Conservation (phyloP, 1,140 invertebrate genomes). For the Trichonephila clavipes region DNA sequence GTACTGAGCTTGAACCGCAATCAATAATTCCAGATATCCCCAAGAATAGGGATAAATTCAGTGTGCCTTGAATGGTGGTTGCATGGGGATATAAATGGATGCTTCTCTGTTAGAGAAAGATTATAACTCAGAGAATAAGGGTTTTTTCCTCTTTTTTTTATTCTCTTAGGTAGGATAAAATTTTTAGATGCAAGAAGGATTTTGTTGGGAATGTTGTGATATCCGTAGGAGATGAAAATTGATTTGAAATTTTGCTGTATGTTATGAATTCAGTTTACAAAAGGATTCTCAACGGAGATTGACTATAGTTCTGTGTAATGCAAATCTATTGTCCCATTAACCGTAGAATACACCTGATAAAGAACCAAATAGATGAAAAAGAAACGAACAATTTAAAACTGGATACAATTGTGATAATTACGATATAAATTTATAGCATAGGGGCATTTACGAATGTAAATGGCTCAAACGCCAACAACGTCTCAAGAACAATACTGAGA, state of each 20-base stretch:
- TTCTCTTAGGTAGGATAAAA: not conserved
- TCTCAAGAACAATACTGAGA: no score
- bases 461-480: no score
- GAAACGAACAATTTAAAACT: no score
- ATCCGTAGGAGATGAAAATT: not conserved
- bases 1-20: not conserved
- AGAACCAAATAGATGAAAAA: no score
- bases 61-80: not conserved
- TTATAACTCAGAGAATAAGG: not conserved
- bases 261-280: not conserved
- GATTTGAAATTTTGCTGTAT: not conserved
- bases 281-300: not conserved
- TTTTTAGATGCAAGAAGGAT: not conserved
- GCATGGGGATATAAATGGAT: not conserved
- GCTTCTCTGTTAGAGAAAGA: not conserved
- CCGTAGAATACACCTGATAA: no score
- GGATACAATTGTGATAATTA: no score
- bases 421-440: no score
- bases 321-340: no score
- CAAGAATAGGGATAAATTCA: not conserved
- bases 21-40: slow-evolving; percentile 26
- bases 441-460: no score
- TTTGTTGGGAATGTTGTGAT: not conserved
- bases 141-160: no score
- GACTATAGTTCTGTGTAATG: not conserved